Evolutionary conservation across 2,888 invertebrate species (phyloP), one percentile per base, ranked within the genome.

Genomic region (Glyphotaelius pellucidus): DNA sequence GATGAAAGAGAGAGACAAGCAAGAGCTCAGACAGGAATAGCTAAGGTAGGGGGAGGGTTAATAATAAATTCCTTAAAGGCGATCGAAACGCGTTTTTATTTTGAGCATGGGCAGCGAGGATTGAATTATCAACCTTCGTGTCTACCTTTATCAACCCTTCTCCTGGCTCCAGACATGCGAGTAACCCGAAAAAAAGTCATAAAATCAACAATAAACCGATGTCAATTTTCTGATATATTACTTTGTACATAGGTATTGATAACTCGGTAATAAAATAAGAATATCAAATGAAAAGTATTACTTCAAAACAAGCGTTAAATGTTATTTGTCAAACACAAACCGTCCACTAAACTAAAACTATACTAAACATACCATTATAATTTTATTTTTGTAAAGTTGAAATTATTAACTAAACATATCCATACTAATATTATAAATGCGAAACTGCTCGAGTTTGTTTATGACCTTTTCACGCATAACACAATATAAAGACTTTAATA

Each of bases 41-140:
- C 67, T 9, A 25, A 67, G n/a, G 0, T 25, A 9, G n/a, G 25
- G 15, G 67, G 25, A 67, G 9, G 67, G 25, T 67, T 67, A 67
- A 67, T 67, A 67, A 67, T 67, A 25, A 67, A 67, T 67, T 25
- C 25, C 67, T 67, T 67, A 67, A 67, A 67, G 67, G 67, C 67
- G 67, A 67, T 67, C 67, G 67, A 67, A n/a, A 67, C 25, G 67
- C n/a, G 52, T 67, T 67, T 67, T 67, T 67, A 67, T 67, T 67
- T 67, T 67, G 67, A 67, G 67, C 25, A 9, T 67, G 7, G 67
- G 67, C 67, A n/a, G 25, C 2, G 67, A 67, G 25, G 7, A 67
- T 67, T 67, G 67, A 67, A 67, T 67, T 67, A 67, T 67, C 67
- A 67, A 67, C 67, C 67, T 67, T 67, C 67, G 67, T 67, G 67